A percentile compares a stretch with the other conserved stretches of the same genome.
Evolutionary conservation across 2,888 invertebrate genomes (phyloP).

Genomic region (Epinotia nisella): DNA sequence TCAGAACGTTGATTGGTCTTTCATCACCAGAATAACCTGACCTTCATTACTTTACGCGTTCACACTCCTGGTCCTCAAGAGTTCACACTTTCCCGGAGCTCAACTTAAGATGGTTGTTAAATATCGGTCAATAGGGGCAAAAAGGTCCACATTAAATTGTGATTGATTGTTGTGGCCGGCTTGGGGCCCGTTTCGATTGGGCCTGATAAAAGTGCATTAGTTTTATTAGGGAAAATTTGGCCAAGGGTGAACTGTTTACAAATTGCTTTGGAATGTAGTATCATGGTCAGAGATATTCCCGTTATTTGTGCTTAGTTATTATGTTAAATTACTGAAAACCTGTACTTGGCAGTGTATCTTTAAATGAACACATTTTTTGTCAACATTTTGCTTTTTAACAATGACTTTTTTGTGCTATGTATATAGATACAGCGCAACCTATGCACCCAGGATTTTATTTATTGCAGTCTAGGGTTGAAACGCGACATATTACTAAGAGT

Average conservation of each 20-base stretch:
- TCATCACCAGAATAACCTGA: conserved; percentile 38
- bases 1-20: conserved; percentile 39
- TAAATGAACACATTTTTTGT: too few species aligned
- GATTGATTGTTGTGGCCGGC: conserved; percentile 68
- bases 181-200: conserved; percentile 70
- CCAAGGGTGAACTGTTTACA: conserved; percentile 25
- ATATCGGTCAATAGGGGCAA: conserved; percentile 66
- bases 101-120: conserved; percentile 55
- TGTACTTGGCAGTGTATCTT: too few species aligned
- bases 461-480: too few species aligned
- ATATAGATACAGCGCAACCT: too few species aligned
- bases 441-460: too few species aligned
- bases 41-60: background rate
- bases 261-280: background rate
- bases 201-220: conserved; percentile 69
- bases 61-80: background rate
- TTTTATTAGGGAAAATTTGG: conserved; percentile 65
- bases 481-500: too few species aligned
- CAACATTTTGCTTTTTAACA: too few species aligned
- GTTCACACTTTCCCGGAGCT: conserved; percentile 44
- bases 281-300: background rate
- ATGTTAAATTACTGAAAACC: background rate
- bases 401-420: too few species aligned
- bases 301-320: background rate
- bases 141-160: conserved; percentile 73